phyloP scores from a whole-genome alignment of 2,797 vertebrate genomes.

The Sebastes nivosus region DNA sequence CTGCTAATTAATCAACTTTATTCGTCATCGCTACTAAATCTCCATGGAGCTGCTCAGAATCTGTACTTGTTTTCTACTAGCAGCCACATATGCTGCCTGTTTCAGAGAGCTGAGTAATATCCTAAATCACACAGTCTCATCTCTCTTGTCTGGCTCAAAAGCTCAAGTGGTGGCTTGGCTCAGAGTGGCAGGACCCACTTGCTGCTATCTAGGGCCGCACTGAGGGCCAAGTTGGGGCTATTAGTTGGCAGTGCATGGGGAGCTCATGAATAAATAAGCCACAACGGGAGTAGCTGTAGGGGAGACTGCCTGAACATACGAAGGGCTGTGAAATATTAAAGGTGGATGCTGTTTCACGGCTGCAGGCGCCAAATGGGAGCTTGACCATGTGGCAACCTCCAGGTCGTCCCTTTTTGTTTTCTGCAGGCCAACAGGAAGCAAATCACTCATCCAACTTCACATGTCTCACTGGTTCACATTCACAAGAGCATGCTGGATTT shows the following conservation, averaged over 20 bases:
- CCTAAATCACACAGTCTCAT: conserved; percentile 28
- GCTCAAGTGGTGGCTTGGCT: conserved; percentile 28
- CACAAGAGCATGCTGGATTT: conserved; percentile 19
- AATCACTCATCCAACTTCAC: neutral
- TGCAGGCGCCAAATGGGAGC: conserved; percentile 48
- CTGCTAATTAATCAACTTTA: conserved; percentile 66
- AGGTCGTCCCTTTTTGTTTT: conserved; percentile 12
- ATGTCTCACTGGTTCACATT: conserved; percentile 10
- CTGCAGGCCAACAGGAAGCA: neutral
- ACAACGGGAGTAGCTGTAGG: conserved; percentile 64
- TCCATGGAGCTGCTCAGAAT: conserved; percentile 40
- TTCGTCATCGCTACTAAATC: conserved; percentile 39
- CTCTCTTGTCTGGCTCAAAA: conserved; percentile 10
- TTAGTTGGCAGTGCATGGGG: conserved; percentile 41
- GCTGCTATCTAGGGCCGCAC: conserved; percentile 30
- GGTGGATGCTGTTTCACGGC: conserved; percentile 64
- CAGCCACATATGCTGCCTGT: conserved; percentile 15
- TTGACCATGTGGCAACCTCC: conserved; percentile 56
- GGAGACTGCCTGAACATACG: conserved; percentile 73
- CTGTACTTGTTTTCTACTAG: conserved; percentile 31
- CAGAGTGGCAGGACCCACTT: conserved; percentile 34
- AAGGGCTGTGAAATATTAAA: conserved; percentile 78
- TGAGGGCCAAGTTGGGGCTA: conserved; percentile 42
- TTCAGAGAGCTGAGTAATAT: conserved; percentile 45
- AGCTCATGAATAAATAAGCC: conserved; percentile 71